Evolutionary conservation across 2,797 vertebrate species (phyloP), one percentile per base, ranked within the genome.

Genomic region (Emys orbicularis): DNA sequence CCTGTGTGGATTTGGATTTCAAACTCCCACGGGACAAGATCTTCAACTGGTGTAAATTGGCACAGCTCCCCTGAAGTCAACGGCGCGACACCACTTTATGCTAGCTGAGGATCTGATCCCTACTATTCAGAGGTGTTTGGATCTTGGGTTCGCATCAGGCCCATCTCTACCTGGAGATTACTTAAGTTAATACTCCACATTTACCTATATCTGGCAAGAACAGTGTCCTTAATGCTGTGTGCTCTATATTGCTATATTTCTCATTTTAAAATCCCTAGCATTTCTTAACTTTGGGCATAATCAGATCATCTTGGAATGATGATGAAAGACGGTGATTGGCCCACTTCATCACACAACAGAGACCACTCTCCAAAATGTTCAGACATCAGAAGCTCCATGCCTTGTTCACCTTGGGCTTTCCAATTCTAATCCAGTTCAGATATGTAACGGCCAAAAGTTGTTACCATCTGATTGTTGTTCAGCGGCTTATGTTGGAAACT

Each of bases 211-310:
- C 34, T 68, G 61, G 61, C 61, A 68, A 37, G 61, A 37, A n/a
- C 2, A 68, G 61, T n/a, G 16, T 65, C 61, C 61, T n/a, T 34
- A 65, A 65, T n/a, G 61, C 61, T 16, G 41, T 47, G 53, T 0
- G 1, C n/a, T 52, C 47, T n/a, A 49, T 2, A 2, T 6, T 10
- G 3, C 27, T 27, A 41, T 2, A 68, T n/a, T n/a, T 68, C n/a
- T 12, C 74, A 79, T 59, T 56, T 65, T 10, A 72, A 5, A 61
- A 65, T 54, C 76, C 34, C 10, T 27, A 65, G 34, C 16, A 61
- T 21, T 25, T 84, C n/a, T n/a, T n/a, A 44, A 53, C 9, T 52
- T 10, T 23, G 81, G 84, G 7, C 18, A 21, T 34, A 23, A 77
- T 16, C 82, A 9, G 50, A 37, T 27, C 31, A 13, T 13, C 81